Evolutionary conservation across 1,140 invertebrate species (phyloP).

Genomic region (Neodiprion lecontei): DNA sequence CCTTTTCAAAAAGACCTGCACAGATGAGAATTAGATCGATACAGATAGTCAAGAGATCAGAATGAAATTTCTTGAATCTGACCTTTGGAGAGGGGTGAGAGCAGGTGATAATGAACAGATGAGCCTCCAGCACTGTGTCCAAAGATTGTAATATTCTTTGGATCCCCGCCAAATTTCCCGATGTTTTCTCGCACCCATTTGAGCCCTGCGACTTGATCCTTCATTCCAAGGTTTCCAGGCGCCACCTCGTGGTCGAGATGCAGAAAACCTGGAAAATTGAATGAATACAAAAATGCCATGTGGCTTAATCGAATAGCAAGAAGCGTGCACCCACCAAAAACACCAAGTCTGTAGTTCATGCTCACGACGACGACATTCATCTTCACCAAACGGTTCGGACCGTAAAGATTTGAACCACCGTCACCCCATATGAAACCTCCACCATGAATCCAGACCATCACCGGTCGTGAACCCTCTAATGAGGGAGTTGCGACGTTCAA

Average conservation of each 20-base stretch:
- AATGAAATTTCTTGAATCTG: conserved; percentile 6
- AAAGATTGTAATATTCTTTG: conserved; percentile 39
- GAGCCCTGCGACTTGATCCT: conserved; percentile 38
- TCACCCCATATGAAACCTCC: conserved; percentile 68
- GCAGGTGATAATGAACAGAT: conserved; percentile 32
- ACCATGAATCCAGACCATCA: conserved; percentile 77
- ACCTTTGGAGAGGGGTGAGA: conserved; percentile 34
- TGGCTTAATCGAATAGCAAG: too few relatives aligned
- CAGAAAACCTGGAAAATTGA: conserved; percentile 35
- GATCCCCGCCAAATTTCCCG: conserved; percentile 38
- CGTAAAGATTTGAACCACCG: conserved; percentile 49
- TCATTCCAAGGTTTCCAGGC: conserved; percentile 40
- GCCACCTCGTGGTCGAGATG: conserved; percentile 39
- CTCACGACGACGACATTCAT: conserved; percentile 67
- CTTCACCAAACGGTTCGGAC: conserved; percentile 62
- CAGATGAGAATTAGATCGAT: neutral
- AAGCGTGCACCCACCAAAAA: conserved; percentile 54
- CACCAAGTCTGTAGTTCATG: conserved; percentile 69
- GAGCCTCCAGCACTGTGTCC: conserved; percentile 36
- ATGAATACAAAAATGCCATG: too few relatives aligned
- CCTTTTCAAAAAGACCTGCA: conserved; percentile 49
- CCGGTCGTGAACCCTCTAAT: conserved; percentile 62
- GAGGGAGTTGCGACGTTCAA: conserved; percentile 80
- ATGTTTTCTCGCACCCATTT: conserved; percentile 44
- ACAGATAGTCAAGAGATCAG: neutral